Evolutionary conservation across 1,140 invertebrate genomes (phyloP), one percentile per base, ranked within the genome.

Genomic region (Nomia melanderi): DNA sequence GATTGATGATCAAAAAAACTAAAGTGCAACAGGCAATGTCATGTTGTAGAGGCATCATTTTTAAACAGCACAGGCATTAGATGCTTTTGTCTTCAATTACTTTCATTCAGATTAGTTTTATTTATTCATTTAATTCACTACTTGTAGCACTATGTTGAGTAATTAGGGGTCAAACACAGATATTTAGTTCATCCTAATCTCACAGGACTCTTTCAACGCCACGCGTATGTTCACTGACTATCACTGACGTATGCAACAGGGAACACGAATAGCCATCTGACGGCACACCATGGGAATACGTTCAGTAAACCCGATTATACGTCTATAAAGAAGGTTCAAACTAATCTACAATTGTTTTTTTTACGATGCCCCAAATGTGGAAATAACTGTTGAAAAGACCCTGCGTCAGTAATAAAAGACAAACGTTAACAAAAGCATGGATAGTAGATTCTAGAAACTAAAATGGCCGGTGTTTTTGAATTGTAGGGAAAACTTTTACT

Each of bases 31-130:
- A 77, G 44, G 69, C 17, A 71, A 56, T 81, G 39, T 79, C 69
- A 84, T 78, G 63, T 63, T 56, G 77, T 77, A 78, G 25, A 64
- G 67, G 64, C 82, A 60, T 82, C 79, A 87, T 86, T 33, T 4
- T 84, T 78, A 59, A 11, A 60, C 50, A 14, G 47, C 59, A 64
- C 53, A 44, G 60, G 71, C 74, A 84, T 83, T 25, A 80, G 65
- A 63, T 29, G 41, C 20, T 14, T 27, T 14, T 74, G 25, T n/a
- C 36, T 11, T 39, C 17, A 23, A 5, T 70, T n/a, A 64, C 69
- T 60, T 44, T 64, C 9, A 36, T 50, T 47, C 23, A 20, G 17
- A 60, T 12, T 39, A 9, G 20, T 11, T 27, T 31, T 3, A 69
- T 12, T 50, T 44, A 27, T 12, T 14, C 8, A 14, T 33, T 39